phyloP scores from a whole-genome alignment of 2,888 invertebrate genomes.

The Panopea generosa region DNA sequence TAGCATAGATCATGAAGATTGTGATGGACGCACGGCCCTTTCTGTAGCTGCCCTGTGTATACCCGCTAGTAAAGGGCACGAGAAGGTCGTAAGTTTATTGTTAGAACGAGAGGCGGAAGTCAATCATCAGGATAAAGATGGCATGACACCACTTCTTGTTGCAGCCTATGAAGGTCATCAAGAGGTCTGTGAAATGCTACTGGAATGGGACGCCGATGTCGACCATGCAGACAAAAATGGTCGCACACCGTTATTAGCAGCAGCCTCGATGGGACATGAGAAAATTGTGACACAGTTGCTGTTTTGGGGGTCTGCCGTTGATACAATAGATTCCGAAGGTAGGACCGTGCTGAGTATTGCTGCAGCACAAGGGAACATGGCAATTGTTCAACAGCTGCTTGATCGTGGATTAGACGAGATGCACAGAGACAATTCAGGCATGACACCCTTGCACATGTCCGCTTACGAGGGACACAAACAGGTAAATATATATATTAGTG shows the following conservation, averaged over 20 bases:
- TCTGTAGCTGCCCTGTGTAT: constrained; percentile 87
- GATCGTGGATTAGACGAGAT: constrained; percentile 89
- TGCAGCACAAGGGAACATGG: constrained; percentile 87
- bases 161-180: constrained; percentile 88
- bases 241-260: constrained; percentile 86
- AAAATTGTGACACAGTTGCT: constrained; percentile 93
- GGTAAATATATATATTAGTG: constrained; percentile 88
- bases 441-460: constrained; percentile 98
- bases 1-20: constrained; percentile 89
- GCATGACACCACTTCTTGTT: constrained; percentile 84
- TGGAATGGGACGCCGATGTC: constrained; percentile 96
- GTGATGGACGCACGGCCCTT: constrained; percentile 95
- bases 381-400: constrained; percentile 94
- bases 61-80: constrained; percentile 86
- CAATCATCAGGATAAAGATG: constrained; percentile 84
- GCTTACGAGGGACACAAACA: constrained; percentile 96
- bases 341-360: constrained; percentile 90
- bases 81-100: constrained; percentile 83
- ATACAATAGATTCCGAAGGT: constrained; percentile 97
- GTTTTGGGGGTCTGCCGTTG: constrained; percentile 98
- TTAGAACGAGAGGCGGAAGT: constrained; percentile 83
- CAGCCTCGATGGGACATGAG: constrained; percentile 96
- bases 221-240: constrained; percentile 91
- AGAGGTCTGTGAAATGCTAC: constrained; percentile 89
- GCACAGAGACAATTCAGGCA: constrained; percentile 94